Base-by-base conservation (phyloP, 2,888 invertebrate genomes). In the Tetranychus piercei region DNA sequence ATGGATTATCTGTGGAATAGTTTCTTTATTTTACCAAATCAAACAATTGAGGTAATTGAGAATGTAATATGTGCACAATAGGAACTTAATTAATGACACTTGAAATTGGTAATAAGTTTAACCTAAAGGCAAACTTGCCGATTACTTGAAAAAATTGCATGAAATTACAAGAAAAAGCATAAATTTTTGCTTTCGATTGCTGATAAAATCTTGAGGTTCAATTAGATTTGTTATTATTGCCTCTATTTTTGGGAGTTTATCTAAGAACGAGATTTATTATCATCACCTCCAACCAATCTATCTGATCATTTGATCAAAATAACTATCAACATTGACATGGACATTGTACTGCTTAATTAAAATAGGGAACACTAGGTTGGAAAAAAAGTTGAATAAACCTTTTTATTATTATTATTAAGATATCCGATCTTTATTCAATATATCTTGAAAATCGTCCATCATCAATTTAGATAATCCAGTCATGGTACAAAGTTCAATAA, bases 131-230 rank as follows among this genome's bases (percentile, higher is more conserved):
- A 11, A 18, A 55, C 73, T 73, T 20, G 45, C 73, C 20, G 45
- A 34, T 70, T 45, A 15, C 11, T 69, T 66, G 76, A 71, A 70
- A 72, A 45, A 23, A 78, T 75, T 65, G 74, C 15, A 65, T 65
- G 69, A 22, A 77, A 72, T 73, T 78, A 79, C 9, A 79, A 74
- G 70, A 77, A 78, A 18, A 78, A 73, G 76, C 78, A 79, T 44
- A 77, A 74, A 9, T 70, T 67, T 7, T 15, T 6, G 71, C 71
- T 43, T 18, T 71, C 71, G 1, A 43, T 71, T 34, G 71, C 71
- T 20, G 69, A 69, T 69, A 23, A 20, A 9, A 69, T 45, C 8
- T 45, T 8, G 45, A 45, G 45, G 45, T 15, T 11, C 8, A 11
- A 15, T 45, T n/a, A 9, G 1, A 15, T 8, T 67, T 22, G 18